phyloP scores from a whole-genome alignment of 2,888 invertebrate genomes.

The Heliconius charithonia region DNA sequence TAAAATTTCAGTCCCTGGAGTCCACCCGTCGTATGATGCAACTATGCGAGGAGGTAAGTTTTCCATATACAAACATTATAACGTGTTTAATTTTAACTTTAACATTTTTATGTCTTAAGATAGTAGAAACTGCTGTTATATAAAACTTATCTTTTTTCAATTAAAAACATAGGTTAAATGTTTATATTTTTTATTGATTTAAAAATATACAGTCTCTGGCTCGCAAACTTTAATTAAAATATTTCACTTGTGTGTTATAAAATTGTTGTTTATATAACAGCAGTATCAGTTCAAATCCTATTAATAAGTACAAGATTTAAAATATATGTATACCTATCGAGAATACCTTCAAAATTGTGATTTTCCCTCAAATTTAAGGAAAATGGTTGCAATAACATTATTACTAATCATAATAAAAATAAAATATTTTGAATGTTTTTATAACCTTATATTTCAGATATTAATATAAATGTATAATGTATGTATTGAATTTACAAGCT shows the following conservation, averaged over 20 bases:
- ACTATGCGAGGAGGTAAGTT: conserved; percentile 95
- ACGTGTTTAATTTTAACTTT: conserved; percentile 6
- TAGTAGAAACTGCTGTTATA: conserved; percentile 33
- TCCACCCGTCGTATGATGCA: conserved; percentile 96
- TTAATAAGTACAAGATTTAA: conserved; percentile 38
- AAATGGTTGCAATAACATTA: neutral
- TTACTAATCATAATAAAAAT: conserved; percentile 15
- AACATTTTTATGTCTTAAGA: conserved; percentile 12
- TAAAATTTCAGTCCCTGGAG: conserved; percentile 92
- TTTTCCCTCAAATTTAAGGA: neutral
- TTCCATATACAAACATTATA: conserved; percentile 12
- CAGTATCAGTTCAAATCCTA: conserved; percentile 23
- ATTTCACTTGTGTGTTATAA: neutral
- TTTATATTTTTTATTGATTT: too few species aligned
- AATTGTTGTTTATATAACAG: conserved; percentile 18
- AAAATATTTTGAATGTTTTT: conserved; percentile 18
- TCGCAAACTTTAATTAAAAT: neutral
- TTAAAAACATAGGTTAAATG: neutral
- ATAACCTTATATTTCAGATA: conserved; percentile 40
- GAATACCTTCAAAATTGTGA: conserved; percentile 62
- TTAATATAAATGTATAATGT: conserved; percentile 40
- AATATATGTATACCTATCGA: conserved; percentile 55
- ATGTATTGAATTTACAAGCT: conserved; percentile 52
- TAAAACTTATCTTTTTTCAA: neutral
- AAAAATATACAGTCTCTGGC: neutral